phyloP scores from a whole-genome alignment of 2,888 invertebrate genomes.

The Cheilosia variabilis region DNA sequence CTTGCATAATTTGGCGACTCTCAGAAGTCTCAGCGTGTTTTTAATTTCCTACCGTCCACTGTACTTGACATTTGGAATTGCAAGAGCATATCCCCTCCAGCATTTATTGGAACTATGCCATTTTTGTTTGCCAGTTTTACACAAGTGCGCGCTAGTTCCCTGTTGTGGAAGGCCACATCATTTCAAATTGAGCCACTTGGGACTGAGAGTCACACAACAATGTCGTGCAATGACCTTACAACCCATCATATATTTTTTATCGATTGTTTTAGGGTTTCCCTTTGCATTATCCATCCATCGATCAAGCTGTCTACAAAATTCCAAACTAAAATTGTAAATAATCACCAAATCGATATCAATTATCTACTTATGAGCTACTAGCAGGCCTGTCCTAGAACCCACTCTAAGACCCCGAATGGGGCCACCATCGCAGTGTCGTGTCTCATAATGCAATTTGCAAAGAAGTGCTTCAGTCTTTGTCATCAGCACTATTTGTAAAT shows the following conservation, averaged over 20 bases:
- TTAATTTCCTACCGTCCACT: neutral
- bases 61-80: slow-evolving; percentile 21
- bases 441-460: slow-evolving; percentile 68
- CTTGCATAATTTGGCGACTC: slow-evolving; percentile 8
- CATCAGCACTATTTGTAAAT: slow-evolving; percentile 41
- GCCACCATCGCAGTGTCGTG: slow-evolving; percentile 18
- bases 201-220: slow-evolving; percentile 3
- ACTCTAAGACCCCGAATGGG: slow-evolving; percentile 30
- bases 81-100: neutral
- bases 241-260: slow-evolving; percentile 34
- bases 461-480: slow-evolving; percentile 43
- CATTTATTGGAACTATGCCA: slow-evolving; percentile 34
- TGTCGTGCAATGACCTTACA: slow-evolving; percentile 58
- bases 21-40: neutral
- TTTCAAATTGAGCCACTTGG: neutral
- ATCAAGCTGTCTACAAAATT: slow-evolving; percentile 14
- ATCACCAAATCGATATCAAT: slow-evolving; percentile 67
- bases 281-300: neutral
- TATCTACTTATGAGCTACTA: slow-evolving; percentile 53
- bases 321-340: slow-evolving; percentile 46
- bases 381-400: neutral
- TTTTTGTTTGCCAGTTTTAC: slow-evolving; percentile 18
- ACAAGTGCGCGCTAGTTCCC: slow-evolving; percentile 27
- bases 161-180: slow-evolving; percentile 27
- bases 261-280: slow-evolving; percentile 26